phyloP scores from a whole-genome alignment of 2,888 invertebrate species.

The Pandemis heparana region DNA sequence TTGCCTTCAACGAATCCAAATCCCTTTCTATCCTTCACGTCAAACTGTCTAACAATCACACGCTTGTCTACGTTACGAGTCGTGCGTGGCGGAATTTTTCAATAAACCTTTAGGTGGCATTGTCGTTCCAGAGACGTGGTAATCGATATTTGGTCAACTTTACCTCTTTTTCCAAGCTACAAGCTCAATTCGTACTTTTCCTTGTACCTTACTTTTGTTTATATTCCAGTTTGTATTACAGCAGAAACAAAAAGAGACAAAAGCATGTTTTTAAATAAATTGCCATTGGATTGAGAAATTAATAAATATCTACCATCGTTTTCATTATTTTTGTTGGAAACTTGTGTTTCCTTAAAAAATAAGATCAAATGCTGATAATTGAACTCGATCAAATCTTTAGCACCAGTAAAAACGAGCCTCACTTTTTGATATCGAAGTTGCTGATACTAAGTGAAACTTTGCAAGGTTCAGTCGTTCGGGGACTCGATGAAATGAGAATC shows the following conservation, averaged over 20 bases:
- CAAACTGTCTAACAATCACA: constrained; percentile 13
- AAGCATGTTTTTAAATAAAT: too few species aligned
- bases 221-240: too few species aligned
- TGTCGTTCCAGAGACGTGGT: neutral
- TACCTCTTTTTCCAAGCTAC: too few species aligned
- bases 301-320: neutral
- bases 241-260: too few species aligned
- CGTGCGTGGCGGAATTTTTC: constrained; percentile 32
- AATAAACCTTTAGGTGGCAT: constrained; percentile 23
- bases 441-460: constrained; percentile 19
- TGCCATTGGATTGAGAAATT: too few species aligned
- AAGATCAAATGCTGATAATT: neutral
- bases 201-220: too few species aligned
- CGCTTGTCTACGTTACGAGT: constrained; percentile 3
- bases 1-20: neutral
- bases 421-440: constrained; percentile 11
- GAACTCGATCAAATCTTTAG: constrained; percentile 17
- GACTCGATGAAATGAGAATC: constrained; percentile 23
- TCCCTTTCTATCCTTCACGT: constrained; percentile 1
- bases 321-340: neutral
- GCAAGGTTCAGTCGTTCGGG: neutral
- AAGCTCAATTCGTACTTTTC: too few species aligned
- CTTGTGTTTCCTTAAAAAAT: neutral
- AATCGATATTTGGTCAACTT: too few species aligned
- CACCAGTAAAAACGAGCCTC: constrained; percentile 14